Conservation (phyloP, 2,888 invertebrate species). For the Epsilonema sp. region DNA sequence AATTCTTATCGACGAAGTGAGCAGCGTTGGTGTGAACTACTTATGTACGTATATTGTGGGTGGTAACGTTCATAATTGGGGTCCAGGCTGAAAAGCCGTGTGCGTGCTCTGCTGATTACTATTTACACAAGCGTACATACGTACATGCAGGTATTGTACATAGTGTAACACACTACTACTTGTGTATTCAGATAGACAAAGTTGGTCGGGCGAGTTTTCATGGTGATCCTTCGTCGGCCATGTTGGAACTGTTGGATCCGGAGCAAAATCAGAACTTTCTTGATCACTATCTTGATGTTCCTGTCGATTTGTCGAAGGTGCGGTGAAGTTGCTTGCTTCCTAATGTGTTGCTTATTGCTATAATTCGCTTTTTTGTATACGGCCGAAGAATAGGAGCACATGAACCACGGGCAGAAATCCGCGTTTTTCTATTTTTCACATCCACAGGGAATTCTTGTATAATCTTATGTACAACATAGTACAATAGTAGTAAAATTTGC, state of each 20-base stretch:
- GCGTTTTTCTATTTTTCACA: no score
- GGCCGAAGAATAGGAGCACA: no score
- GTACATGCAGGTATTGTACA: no score
- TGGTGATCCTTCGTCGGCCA: slow-evolving; percentile 90
- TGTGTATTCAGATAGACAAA: slow-evolving; percentile 36
- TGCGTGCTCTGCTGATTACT: no score
- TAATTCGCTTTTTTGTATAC: background rate
- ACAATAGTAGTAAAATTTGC: no score
- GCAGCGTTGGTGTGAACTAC: no score
- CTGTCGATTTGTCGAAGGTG: slow-evolving; percentile 76
- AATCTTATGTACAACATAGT: no score
- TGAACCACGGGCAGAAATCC: no score
- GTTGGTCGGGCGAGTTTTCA: slow-evolving; percentile 57
- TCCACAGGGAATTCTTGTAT: no score
- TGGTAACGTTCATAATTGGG: background rate
- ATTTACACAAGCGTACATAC: no score
- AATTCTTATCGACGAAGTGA: slow-evolving; percentile 88
- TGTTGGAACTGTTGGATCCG: slow-evolving; percentile 86
- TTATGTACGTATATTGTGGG: background rate
- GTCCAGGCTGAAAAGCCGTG: no score
- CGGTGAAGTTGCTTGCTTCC: background rate
- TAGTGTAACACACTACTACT: no score
- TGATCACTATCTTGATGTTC: slow-evolving; percentile 93
- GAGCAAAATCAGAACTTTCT: slow-evolving; percentile 96
- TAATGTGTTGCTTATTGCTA: background rate